Conservation (phyloP, 2,113 vertebrate genomes). For the Clupea harengus region DNA sequence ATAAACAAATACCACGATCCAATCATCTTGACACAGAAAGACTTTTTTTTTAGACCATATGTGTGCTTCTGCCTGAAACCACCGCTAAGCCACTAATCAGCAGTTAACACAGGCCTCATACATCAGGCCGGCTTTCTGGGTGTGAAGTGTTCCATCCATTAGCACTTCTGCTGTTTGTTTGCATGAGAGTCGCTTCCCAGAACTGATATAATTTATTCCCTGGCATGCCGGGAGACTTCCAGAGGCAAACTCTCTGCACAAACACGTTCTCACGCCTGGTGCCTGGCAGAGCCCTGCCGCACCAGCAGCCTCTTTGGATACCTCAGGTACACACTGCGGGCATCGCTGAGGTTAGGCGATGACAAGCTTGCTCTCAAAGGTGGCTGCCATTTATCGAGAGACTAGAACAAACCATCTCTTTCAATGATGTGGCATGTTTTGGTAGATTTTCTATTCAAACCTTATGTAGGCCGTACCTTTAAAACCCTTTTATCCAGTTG, state of each 20-base stretch:
- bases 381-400: not conserved
- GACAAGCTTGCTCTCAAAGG: not conserved
- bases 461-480: not conserved
- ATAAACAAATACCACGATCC: not conserved
- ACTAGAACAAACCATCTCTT: not conserved
- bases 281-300: conserved; percentile 14
- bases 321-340: not conserved
- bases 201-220: conserved; percentile 54
- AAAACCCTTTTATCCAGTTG: not conserved
- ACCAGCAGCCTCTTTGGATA: not conserved
- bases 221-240: conserved; percentile 32
- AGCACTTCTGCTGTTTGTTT: conserved; percentile 48
- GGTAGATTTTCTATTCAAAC: not conserved
- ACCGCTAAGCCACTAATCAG: conserved; percentile 29
- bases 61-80: not conserved
- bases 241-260: conserved; percentile 33
- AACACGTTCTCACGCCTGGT: conserved; percentile 28
- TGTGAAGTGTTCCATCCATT: conserved; percentile 52
- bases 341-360: not conserved
- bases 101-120: conserved; percentile 37
- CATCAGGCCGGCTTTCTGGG: conserved; percentile 37
- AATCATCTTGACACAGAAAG: not conserved
- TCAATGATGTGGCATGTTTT: not conserved
- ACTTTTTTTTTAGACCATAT: not conserved
- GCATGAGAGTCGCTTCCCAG: conserved; percentile 53